Conservation (phyloP, 1,140 invertebrate genomes). For the Acyrthosiphon pisum region DNA sequence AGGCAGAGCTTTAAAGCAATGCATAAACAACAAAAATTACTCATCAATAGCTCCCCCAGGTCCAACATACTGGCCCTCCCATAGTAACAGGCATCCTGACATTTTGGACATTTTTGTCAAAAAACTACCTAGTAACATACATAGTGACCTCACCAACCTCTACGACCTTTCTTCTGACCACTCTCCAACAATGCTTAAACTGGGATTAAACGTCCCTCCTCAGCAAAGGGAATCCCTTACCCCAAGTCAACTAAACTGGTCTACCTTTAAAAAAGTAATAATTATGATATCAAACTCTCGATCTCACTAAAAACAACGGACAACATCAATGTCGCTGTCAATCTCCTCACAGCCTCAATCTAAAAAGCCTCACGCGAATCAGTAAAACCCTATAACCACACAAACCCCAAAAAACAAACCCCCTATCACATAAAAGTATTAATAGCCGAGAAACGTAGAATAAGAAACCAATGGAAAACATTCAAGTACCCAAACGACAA, state of each 20-base stretch:
- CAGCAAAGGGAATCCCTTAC: constrained; percentile 26
- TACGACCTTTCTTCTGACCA: constrained; percentile 18
- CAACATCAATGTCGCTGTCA: too few relatives aligned
- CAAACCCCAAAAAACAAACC: too few relatives aligned
- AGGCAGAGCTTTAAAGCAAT: constrained; percentile 29
- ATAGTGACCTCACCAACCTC: constrained; percentile 19
- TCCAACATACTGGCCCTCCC: neutral
- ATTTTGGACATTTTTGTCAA: constrained; percentile 33
- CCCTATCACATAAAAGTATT: too few relatives aligned
- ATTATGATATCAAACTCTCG: too few relatives aligned
- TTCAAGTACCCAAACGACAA: too few relatives aligned
- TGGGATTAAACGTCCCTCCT: constrained; percentile 10
- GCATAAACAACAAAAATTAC: constrained; percentile 38
- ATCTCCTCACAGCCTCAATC: too few relatives aligned
- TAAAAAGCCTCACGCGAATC: too few relatives aligned
- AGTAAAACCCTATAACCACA: too few relatives aligned
- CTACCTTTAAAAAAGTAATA: constrained; percentile 32
- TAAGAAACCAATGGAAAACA: too few relatives aligned
- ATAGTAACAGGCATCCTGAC: constrained; percentile 16
- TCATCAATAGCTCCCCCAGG: constrained; percentile 30
- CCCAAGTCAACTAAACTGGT: constrained; percentile 16
- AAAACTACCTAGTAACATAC: constrained; percentile 44
- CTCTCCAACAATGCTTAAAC: constrained; percentile 16
- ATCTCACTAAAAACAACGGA: too few relatives aligned
- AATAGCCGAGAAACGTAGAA: too few relatives aligned